Conservation (phyloP, 2,113 vertebrate species). For the Coptodon rendalli region DNA sequence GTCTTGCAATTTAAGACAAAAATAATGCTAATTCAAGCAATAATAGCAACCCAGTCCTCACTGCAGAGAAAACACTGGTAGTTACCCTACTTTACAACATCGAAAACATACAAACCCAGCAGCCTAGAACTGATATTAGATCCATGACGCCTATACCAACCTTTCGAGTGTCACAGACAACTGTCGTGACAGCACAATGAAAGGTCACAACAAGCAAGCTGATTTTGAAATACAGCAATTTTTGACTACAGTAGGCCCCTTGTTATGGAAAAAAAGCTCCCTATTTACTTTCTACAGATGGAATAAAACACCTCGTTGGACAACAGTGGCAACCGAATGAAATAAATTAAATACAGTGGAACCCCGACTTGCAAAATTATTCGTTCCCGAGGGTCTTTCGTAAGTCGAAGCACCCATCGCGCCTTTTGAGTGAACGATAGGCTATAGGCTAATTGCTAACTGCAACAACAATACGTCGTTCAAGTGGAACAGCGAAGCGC, state of each 20-base stretch:
- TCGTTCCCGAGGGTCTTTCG: no score
- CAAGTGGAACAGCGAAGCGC: no score
- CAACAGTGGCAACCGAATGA: not conserved
- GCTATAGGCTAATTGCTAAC: no score
- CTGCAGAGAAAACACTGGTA: not conserved
- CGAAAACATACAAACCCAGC: not conserved
- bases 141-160: not conserved
- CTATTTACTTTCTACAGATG: not conserved
- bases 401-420: no score
- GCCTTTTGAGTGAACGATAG: no score
- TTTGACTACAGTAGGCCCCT: not conserved
- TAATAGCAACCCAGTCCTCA: not conserved
- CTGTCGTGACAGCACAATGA: not conserved
- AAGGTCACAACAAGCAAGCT: not conserved
- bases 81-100: not conserved
- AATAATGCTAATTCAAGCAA: not conserved
- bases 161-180: not conserved
- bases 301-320: not conserved
- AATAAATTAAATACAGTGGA: not conserved
- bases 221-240: not conserved
- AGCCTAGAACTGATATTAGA: not conserved
- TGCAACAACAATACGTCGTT: no score
- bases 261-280: accelerated
- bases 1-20: not conserved
- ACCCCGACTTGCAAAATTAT: no score